A percentile compares a stretch with the other conserved stretches of the same genome.
phyloP scores from a whole-genome alignment of 1,140 invertebrate species.

The Diabrotica virgifera region DNA sequence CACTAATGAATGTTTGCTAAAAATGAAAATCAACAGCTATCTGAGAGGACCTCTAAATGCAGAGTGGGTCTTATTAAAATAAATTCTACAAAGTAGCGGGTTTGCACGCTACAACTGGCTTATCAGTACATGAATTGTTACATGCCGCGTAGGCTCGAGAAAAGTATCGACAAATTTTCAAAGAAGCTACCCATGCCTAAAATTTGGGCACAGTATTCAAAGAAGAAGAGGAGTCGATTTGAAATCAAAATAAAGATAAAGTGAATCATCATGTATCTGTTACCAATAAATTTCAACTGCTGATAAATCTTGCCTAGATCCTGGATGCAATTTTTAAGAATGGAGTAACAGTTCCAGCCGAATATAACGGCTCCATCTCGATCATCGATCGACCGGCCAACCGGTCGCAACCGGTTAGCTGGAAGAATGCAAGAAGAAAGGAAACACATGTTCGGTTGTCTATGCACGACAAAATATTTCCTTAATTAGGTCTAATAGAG shows the following conservation, averaged over 20 bases:
- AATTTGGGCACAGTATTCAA: background rate
- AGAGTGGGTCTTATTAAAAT: too few relatives aligned
- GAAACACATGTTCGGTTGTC: slow-evolving; percentile 1
- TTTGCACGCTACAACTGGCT: too few relatives aligned
- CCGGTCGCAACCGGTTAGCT: background rate
- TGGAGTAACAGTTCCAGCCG: background rate
- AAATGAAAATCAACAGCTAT: too few relatives aligned
- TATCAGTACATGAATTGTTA: too few relatives aligned
- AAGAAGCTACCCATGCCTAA: background rate
- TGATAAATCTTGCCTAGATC: background rate
- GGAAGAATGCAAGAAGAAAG: background rate
- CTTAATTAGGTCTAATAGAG: slow-evolving; percentile 2
- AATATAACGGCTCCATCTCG: background rate
- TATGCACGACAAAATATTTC: slow-evolving; percentile 2
- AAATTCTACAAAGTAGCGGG: too few relatives aligned
- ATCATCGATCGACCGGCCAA: background rate
- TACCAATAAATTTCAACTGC: too few relatives aligned
- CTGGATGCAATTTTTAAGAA: background rate
- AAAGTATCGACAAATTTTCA: too few relatives aligned
- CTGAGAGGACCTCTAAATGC: too few relatives aligned
- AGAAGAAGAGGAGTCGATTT: background rate
- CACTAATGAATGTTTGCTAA: too few relatives aligned
- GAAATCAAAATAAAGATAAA: background rate
- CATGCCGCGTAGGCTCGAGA: too few relatives aligned
- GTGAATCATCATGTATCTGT: background rate